phyloP scores from a whole-genome alignment of 2,888 invertebrate species.

The Sicus ferrugineus region DNA sequence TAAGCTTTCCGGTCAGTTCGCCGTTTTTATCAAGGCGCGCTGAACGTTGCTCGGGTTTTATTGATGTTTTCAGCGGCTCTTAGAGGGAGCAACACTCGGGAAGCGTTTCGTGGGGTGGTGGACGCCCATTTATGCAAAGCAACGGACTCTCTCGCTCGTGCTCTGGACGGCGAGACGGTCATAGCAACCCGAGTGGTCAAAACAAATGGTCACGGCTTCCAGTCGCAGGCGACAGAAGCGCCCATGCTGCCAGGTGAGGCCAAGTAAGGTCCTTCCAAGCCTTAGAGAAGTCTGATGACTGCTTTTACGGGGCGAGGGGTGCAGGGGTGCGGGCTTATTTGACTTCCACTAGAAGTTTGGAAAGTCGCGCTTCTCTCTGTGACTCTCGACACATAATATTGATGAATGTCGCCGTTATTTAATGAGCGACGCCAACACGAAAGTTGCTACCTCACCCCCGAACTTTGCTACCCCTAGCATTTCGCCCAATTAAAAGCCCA shows the following conservation, averaged over 20 bases:
- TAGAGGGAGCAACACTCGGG: not conserved
- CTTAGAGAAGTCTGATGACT: not conserved
- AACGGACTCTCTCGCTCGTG: constrained; percentile 15
- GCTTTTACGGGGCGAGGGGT: too few relatives aligned
- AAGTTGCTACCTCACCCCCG: too few relatives aligned
- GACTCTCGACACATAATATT: too few relatives aligned
- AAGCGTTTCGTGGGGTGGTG: not conserved
- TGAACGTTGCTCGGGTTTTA: too few relatives aligned
- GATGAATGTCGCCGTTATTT: not conserved
- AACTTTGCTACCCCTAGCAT: too few relatives aligned
- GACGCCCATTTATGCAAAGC: constrained; percentile 24
- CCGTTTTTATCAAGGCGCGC: not conserved
- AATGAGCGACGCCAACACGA: too few relatives aligned
- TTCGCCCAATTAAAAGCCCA: too few relatives aligned
- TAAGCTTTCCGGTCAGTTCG: not conserved
- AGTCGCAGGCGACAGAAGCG: not conserved
- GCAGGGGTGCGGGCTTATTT: not conserved
- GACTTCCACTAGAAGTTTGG: too few relatives aligned
- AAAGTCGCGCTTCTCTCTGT: too few relatives aligned
- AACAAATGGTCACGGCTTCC: constrained; percentile 32
- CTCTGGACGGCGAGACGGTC: constrained; percentile 1
- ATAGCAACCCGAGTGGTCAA: constrained; percentile 34
- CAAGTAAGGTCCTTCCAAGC: too few relatives aligned
- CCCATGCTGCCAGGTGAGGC: too few relatives aligned
- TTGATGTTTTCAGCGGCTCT: too few relatives aligned